Base-by-base conservation (phyloP, 2,888 invertebrate genomes). In the Marronus borbonicus region DNA sequence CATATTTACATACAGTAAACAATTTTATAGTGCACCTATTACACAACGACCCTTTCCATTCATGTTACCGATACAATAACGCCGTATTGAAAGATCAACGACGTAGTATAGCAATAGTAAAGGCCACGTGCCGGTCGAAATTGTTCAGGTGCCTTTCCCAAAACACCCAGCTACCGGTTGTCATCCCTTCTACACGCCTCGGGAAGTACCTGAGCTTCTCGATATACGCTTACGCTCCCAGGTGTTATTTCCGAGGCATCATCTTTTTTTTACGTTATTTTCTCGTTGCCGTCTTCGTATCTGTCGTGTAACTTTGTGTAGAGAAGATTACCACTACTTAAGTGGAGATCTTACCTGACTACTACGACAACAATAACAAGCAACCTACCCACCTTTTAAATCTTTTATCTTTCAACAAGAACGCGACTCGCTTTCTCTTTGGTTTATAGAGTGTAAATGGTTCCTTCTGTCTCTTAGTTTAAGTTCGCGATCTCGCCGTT, bases 301-400 rank as follows among this genome's bases (percentile, higher is more conserved):
- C 55, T 55, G 12, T n/a, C 52, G n/a, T 55, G 20, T 55, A 55
- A 55, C 8, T 8, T 55, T 55, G 17, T 55, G 20, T 55, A 20
- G n/a, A 55, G 20, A 20, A 55, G 55, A 55, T 55, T 55, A 55
- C 55, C 55, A 20, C 55, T 55, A 55, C 55, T 55, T 55, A 55
- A 20, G 55, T 55, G 20, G 20, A 55, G 20, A 55, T 20, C 7
- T 20, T 55, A 55, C 55, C 55, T 55, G 55, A 55, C 55, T 20
- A 55, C 55, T 17, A 20, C 20, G 17, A 20, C 55, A 20, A 55
- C 20, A n/a, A 17, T 17, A 52, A n/a, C 52, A 52, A 3, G 2
- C 50, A 50, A n/a, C n/a, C 50, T 4, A 44, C 44, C 44, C 12
- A 44, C 8, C 44, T 44, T 44, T 44, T 44, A 44, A 44, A 44